A percentile compares a stretch with the other conserved stretches of the same genome.
phyloP scores from a whole-genome alignment of 2,888 invertebrate species.

The Cheiracanthium punctorium region DNA sequence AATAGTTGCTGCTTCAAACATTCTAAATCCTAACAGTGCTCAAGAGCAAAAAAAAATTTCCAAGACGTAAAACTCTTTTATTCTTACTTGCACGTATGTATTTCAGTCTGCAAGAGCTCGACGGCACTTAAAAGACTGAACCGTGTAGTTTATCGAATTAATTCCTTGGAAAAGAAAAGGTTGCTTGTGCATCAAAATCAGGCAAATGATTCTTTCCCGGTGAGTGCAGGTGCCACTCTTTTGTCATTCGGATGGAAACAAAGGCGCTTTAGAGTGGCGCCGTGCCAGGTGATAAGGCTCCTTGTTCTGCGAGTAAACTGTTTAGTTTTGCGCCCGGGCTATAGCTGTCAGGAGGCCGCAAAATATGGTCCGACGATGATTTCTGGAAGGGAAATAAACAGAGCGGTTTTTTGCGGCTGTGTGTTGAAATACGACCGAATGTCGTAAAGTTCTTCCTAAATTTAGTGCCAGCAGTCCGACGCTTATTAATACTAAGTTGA shows the following conservation, averaged over 20 bases:
- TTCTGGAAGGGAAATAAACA: slow-evolving; percentile 54
- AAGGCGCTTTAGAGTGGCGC: slow-evolving; percentile 57
- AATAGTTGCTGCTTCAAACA: no score
- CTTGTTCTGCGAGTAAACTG: slow-evolving; percentile 56
- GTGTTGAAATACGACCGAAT: slow-evolving; percentile 22
- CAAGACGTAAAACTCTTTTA: no score
- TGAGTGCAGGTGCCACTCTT: slow-evolving; percentile 49
- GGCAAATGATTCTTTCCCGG: background rate
- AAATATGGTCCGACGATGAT: slow-evolving; percentile 58
- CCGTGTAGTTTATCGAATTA: slow-evolving; percentile 25
- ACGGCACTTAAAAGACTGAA: background rate
- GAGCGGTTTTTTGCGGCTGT: slow-evolving; percentile 9
- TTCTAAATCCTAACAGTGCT: no score
- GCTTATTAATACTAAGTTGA: slow-evolving; percentile 30
- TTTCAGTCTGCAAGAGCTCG: no score
- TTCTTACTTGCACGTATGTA: no score
- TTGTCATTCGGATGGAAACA: slow-evolving; percentile 57
- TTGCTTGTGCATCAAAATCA: background rate
- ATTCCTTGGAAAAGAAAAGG: slow-evolving; percentile 28
- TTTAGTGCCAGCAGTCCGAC: slow-evolving; percentile 36
- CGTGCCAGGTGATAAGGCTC: slow-evolving; percentile 46
- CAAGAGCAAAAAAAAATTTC: no score
- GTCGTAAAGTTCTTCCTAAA: slow-evolving; percentile 44
- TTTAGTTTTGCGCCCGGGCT: slow-evolving; percentile 55
- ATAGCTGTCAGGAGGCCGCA: slow-evolving; percentile 59